A percentile compares a stretch with the other conserved stretches of the same genome.
phyloP scores from a whole-genome alignment of 2,888 invertebrate species.

The Oligia latruncula region DNA sequence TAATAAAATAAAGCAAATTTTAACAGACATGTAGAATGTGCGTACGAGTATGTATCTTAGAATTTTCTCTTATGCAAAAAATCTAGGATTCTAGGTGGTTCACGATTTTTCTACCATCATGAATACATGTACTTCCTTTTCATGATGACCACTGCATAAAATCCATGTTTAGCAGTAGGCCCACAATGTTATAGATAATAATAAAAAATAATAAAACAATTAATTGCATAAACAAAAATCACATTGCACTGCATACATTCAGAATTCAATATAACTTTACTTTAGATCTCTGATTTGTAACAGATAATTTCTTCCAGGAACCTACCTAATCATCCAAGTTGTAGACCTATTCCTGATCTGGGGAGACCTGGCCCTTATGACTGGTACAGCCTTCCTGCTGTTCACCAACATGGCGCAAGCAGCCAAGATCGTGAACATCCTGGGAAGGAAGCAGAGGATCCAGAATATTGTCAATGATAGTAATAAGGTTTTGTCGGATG shows the following conservation, averaged over 20 bases:
- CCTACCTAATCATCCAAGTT: constrained; percentile 85
- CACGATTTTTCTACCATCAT: neutral
- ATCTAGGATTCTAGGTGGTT: neutral
- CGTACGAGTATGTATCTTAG: neutral
- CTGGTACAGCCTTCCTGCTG: constrained; percentile 83
- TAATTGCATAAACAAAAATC: no score
- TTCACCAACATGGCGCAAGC: constrained; percentile 86
- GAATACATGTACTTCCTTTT: no score
- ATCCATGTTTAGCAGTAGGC: no score
- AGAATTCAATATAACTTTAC: no score
- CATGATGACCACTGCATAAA: neutral
- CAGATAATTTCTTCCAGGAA: constrained; percentile 73
- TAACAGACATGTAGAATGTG: neutral
- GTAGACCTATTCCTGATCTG: constrained; percentile 85
- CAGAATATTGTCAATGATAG: constrained; percentile 74
- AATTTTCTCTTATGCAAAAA: neutral
- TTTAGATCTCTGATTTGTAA: no score
- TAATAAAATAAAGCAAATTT: no score
- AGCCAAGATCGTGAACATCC: constrained; percentile 81
- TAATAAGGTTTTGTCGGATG: constrained; percentile 70
- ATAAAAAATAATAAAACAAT: no score
- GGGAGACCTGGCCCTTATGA: constrained; percentile 87
- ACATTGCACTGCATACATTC: no score
- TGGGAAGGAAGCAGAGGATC: constrained; percentile 72
- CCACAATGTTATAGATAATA: neutral